Conservation (phyloP, 2,888 invertebrate species). For the Mesorhabditis sp. region DNA sequence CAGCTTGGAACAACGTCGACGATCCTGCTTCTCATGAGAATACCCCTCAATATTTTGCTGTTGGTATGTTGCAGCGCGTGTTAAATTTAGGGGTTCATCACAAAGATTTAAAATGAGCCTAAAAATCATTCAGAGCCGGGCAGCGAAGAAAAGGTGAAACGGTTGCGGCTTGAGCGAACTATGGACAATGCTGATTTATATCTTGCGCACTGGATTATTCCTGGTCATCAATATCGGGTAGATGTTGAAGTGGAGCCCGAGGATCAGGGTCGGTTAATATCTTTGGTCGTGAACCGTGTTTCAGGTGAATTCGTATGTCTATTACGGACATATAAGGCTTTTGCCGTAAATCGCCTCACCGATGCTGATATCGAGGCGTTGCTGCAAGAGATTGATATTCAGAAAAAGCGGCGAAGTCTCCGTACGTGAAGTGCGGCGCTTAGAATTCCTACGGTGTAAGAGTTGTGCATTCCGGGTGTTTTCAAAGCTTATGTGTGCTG, state of each 20-base stretch:
- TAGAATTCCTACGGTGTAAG: no score
- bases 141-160: neutral
- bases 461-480: no score
- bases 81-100: no score
- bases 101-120: no score
- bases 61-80: no score
- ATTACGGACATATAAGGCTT: constrained; percentile 1
- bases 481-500: no score
- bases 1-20: no score
- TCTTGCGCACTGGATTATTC: neutral
- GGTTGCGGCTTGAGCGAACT: neutral
- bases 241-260: constrained; percentile 2
- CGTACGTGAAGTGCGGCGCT: no score
- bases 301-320: constrained; percentile 1
- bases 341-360: constrained; percentile 2
- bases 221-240: neutral
- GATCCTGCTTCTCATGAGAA: no score
- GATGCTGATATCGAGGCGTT: neutral
- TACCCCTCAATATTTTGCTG: no score
- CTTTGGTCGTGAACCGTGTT: no score
- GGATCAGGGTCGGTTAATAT: neutral
- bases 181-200: neutral
- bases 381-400: neutral
- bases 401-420: neutral
- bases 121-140: no score